Evolutionary conservation across 2,888 invertebrate species (phyloP).

Genomic region (Aricia artaxerxes): DNA sequence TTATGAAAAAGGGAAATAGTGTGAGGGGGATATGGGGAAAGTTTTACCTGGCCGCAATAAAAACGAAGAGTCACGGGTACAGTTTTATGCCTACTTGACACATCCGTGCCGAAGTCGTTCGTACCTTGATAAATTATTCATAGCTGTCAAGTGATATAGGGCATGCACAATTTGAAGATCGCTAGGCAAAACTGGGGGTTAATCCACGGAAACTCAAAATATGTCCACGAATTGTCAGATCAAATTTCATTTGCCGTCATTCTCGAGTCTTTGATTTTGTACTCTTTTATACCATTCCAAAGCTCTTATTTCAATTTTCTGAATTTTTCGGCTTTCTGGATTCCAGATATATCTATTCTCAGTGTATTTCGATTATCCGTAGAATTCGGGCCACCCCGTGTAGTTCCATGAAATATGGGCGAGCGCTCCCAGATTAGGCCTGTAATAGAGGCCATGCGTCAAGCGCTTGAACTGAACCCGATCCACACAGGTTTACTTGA

Average conservation of each 20-base stretch:
- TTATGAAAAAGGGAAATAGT: slow-evolving; percentile 22
- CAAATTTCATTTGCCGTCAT: too few relatives aligned
- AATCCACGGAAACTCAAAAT: too few relatives aligned
- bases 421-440: slow-evolving; percentile 69
- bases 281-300: too few relatives aligned
- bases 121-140: not conserved
- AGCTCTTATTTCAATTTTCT: not conserved
- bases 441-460: slow-evolving; percentile 67
- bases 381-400: slow-evolving; percentile 44
- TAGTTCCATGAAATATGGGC: slow-evolving; percentile 65
- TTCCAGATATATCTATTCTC: not conserved
- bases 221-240: too few relatives aligned
- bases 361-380: not conserved
- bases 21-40: slow-evolving; percentile 42
- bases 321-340: not conserved
- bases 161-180: not conserved
- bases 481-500: slow-evolving; percentile 11
- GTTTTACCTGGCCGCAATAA: slow-evolving; percentile 36
- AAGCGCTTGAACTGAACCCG: slow-evolving; percentile 47
- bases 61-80: not conserved
- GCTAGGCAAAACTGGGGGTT: not conserved
- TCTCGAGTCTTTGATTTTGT: too few relatives aligned
- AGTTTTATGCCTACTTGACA: not conserved
- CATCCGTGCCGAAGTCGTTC: not conserved
- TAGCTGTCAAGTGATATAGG: not conserved